Evolutionary conservation across 2,113 vertebrate species (phyloP).

Genomic region (Epinephelus fuscoguttatus): DNA sequence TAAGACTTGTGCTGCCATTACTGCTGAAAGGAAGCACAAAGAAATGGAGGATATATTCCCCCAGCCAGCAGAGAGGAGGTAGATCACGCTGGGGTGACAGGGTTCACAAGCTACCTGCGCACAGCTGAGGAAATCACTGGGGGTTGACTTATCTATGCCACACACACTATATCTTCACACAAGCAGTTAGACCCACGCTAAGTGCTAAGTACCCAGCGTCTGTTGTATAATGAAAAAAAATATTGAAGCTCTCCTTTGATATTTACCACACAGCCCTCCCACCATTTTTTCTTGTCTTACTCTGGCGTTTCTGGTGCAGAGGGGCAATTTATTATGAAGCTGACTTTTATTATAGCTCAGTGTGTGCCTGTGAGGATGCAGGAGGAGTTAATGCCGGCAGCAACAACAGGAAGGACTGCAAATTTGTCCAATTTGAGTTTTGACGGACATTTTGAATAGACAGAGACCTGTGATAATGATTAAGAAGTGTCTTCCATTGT

Average conservation of each 20-base stretch:
- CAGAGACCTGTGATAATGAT: not conserved
- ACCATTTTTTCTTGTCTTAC: not conserved
- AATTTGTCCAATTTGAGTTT: not conserved
- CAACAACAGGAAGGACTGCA: not conserved
- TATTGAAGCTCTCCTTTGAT: conserved; percentile 10
- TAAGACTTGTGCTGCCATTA: not conserved
- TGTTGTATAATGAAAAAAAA: conserved; percentile 14
- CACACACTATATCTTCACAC: conserved; percentile 7
- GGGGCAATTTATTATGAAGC: conserved; percentile 7
- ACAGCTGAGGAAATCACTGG: conserved; percentile 7
- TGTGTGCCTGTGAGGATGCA: conserved; percentile 7
- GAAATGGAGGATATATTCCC: not conserved
- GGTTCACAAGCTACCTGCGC: not conserved
- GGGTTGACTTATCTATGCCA: conserved; percentile 6
- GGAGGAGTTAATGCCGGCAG: not conserved
- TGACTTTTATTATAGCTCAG: conserved; percentile 11
- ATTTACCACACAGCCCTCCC: conserved; percentile 20
- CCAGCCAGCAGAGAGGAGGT: not conserved
- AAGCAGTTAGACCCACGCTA: conserved; percentile 11
- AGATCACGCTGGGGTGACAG: not conserved
- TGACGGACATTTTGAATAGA: not conserved
- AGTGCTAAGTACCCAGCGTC: conserved; percentile 1
- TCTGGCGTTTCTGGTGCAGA: conserved; percentile 8
- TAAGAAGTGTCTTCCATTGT: not conserved
- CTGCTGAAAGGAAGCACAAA: not conserved